A percentile compares a stretch with the other conserved stretches of the same genome.
Evolutionary conservation across 2,888 invertebrate genomes (phyloP).

Genomic region (Hydrotaea cyrtoneurina): DNA sequence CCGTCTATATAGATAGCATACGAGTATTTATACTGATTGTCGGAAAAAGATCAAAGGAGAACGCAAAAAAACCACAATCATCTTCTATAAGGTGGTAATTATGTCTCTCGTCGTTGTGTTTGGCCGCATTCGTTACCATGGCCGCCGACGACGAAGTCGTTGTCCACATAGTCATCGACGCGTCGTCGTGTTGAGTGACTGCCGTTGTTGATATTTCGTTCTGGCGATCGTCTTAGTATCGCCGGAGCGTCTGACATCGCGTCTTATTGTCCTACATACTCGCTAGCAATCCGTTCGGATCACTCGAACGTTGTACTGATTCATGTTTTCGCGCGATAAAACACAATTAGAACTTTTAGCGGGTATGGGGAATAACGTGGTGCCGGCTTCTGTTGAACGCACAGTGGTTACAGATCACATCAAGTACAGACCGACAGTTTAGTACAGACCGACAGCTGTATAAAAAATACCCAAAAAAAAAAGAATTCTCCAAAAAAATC

Average conservation of each 20-base stretch:
- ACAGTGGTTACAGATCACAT: no score
- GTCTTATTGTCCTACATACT: neutral
- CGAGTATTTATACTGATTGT: conserved; percentile 67
- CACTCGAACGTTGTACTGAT: neutral
- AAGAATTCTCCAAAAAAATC: no score
- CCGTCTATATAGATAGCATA: conserved; percentile 16
- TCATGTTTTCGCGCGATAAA: neutral
- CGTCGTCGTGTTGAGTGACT: neutral
- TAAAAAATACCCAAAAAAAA: no score
- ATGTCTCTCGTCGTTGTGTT: conserved; percentile 72
- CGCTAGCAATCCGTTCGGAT: no score
- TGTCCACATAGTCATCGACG: neutral
- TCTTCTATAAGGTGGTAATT: conserved; percentile 80
- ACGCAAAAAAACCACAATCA: conserved; percentile 77
- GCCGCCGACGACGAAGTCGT: neutral
- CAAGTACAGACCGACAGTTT: no score
- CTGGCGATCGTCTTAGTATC: conserved; percentile 58
- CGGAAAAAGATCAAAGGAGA: conserved; percentile 77
- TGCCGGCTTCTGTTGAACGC: no score
- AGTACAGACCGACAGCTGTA: no score
- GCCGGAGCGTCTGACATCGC: conserved; percentile 39
- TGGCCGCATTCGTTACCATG: conserved; percentile 39
- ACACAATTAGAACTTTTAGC: neutral
- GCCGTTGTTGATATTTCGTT: conserved; percentile 33
- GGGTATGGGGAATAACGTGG: no score